Base-by-base conservation (phyloP, 92 coral and sea anemone species). In the Siderastrea siderea region DNA sequence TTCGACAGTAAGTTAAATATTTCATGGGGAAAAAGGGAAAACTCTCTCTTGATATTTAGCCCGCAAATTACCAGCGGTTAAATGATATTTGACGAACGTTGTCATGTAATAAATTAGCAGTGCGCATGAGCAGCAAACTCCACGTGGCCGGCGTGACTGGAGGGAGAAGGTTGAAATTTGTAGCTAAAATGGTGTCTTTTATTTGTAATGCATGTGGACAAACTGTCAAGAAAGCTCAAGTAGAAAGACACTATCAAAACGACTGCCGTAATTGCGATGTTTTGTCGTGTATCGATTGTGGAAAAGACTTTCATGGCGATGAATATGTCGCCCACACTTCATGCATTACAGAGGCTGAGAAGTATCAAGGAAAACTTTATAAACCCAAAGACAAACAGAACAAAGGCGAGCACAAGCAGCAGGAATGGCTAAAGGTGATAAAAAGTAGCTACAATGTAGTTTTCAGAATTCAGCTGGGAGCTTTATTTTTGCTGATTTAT, bases 321-420 rank as follows among this genome's bases (percentile, higher is more conserved):
- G 96, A 96, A 15, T 98, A 98, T 58, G 89, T 85, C 3, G 68
- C 68, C 8, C 99, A 98, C 75, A 98, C 99, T 3, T 92, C 96
- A 51, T 98, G 99, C 71, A 94, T 98, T 17, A 85, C 95, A 2
- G 99, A 98, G 80, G 99, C 99, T 7, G 99, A 98, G 75, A 98
- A 98, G 69, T 98, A 98, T 78, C 99, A 98, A 81, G 99, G 98
- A 48, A 98, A 97, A 77, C 81, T 97, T 60, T 97, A 90, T 73
- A 93, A 98, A 88, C 95, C 98, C 7, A 98, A 98, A 78, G 98
- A 98, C 54, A 98, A 94, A 79, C 91, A 87, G 59, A 98, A 96
- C 75, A 98, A 98, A 75, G 98, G 99, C 45, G 98, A 97, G 71
- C 94, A 90, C 45, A 98, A 96, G 86, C 99, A 98, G 80, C 99